Percentiles rank a stretch among this genome's conserved stretches.
Conservation (phyloP, 2,113 vertebrate species). For the Microtus pennsylvanicus region DNA sequence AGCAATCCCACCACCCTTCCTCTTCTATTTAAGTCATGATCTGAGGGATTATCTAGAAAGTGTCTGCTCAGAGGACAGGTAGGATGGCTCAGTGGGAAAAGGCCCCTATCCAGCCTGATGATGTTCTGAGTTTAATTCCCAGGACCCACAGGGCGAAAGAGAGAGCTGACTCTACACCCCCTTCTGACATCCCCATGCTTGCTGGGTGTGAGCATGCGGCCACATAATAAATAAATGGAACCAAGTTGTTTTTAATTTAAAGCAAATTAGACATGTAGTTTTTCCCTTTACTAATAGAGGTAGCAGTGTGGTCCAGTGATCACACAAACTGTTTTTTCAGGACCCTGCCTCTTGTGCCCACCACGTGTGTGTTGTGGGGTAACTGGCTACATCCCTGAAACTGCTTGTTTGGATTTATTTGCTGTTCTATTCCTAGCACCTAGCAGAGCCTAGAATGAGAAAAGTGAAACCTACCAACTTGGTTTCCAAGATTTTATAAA, state of each 20-base stretch:
- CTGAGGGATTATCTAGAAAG: not conserved
- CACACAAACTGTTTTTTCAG: slow-evolving; percentile 14
- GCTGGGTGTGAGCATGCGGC: not conserved
- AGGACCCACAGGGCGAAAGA: not conserved
- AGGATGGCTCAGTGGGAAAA: not conserved
- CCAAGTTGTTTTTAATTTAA: not conserved
- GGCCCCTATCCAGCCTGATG: not conserved
- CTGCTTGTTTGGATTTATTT: slow-evolving; percentile 37
- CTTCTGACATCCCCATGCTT: no score
- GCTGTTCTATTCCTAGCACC: slow-evolving; percentile 31
- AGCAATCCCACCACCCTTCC: not conserved
- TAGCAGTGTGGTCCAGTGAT: not conserved
- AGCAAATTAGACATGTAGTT: not conserved
- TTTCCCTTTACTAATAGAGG: slow-evolving; percentile 24
- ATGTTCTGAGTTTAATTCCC: not conserved
- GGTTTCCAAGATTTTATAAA: slow-evolving; percentile 43
- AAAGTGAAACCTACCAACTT: slow-evolving; percentile 29
- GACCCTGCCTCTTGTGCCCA: not conserved
- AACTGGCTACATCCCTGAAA: slow-evolving; percentile 5
- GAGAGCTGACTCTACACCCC: not conserved
- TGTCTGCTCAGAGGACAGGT: not conserved
- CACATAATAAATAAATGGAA: not conserved
- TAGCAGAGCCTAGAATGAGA: slow-evolving; percentile 28
- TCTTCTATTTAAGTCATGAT: slow-evolving; percentile 31
- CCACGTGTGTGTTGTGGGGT: not conserved